A percentile compares a stretch with the other conserved stretches of the same genome.
phyloP scores from a whole-genome alignment of 2,888 invertebrate genomes.

The Deilephila porcellus region DNA sequence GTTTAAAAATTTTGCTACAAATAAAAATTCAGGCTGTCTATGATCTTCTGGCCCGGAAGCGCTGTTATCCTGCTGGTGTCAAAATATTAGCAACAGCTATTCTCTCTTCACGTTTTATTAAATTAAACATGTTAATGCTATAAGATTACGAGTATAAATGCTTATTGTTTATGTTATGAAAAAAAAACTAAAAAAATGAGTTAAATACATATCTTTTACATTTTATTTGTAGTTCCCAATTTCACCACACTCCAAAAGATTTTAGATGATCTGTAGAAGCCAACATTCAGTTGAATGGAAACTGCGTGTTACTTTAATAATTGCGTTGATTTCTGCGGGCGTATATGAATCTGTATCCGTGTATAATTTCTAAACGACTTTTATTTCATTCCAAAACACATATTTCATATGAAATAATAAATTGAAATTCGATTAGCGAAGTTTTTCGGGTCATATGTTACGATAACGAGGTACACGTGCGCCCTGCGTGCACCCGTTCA shows the following conservation, averaged over 20 bases:
- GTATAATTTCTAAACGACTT: constrained; percentile 8
- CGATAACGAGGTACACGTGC: constrained; percentile 52
- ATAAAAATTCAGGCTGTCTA: neutral
- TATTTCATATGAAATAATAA: constrained; percentile 40
- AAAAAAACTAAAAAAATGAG: no score
- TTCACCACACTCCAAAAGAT: no score
- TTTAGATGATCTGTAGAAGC: no score
- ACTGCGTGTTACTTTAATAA: neutral
- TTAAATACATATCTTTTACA: no score
- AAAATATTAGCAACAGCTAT: no score
- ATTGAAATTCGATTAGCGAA: constrained; percentile 33
- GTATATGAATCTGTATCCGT: neutral
- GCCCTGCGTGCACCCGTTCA: constrained; percentile 51
- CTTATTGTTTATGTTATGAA: no score
- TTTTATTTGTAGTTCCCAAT: no score
- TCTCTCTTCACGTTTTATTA: no score
- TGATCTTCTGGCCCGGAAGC: no score
- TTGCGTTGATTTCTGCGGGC: constrained; percentile 7
- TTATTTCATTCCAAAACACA: neutral
- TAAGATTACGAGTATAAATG: no score
- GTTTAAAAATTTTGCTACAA: neutral
- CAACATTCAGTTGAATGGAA: neutral
- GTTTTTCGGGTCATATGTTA: constrained; percentile 34
- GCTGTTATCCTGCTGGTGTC: no score
- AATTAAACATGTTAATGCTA: no score